Base-by-base conservation (phyloP, 1,140 invertebrate genomes). In the Papilio helenus region DNA sequence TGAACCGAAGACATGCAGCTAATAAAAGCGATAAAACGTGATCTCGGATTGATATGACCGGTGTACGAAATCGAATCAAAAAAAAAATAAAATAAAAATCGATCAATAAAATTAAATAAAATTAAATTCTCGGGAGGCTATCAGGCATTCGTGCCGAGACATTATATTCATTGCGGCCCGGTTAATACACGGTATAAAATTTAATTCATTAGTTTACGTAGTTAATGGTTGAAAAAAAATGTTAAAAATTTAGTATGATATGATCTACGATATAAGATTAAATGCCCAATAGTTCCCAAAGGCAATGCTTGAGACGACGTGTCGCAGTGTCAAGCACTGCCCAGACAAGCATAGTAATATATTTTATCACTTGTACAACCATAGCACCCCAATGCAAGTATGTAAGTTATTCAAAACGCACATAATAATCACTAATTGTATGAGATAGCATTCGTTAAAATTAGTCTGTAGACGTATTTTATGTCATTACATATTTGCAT, bases 211-310 rank as follows among this genome's bases (percentile, higher is more conserved):
- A 94, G 92, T 94, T 90, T 88, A 94, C 92, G 89, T 88, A 92
- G 92, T 94, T 94, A 94, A 94, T 94, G 93, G 90, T 93, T 94
- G 91, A 91, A 90, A 89, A 91, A 85, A 72, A 91, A 88, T 94
- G 92, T 94, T 94, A 94, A 90, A 92, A 93, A 94, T 93, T 94
- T 94, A 94, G 93, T 94, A 92, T 94, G 92, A 93, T 93, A 93
- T 92, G 92, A 88, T 93, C 92, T 95, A 94, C 92, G 91, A 86
- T 89, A 93, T 90, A 92, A 90, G 89, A 93, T 94, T 95, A 94
- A 95, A 95, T 95, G 94, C 94, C 94, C 94, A 94, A 95, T 94
- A 95, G 94, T 95, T 93, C 94, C 94, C 94, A 93, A 81, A 80
- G 39, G 88, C 89, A 86, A 85, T 88, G 89, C 86, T 88, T 86